Conservation (phyloP, 2,888 invertebrate genomes). For the Eumacrocentrus americanus region DNA sequence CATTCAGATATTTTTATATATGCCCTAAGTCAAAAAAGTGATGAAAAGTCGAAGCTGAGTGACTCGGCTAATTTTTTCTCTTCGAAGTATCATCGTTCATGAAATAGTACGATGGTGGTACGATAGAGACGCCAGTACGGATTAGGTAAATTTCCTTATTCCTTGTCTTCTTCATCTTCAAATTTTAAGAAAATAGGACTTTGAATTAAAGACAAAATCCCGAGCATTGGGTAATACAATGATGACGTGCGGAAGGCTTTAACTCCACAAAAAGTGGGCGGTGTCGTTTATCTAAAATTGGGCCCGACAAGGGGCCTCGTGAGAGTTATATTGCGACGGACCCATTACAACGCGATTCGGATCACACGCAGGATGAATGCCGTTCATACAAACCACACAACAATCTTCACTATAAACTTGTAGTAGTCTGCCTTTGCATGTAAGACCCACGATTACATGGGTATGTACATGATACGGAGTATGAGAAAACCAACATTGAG, state of each 20-base stretch:
- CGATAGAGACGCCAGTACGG: no score
- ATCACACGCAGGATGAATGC: constrained; percentile 28
- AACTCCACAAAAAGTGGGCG: constrained; percentile 18
- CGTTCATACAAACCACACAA: not conserved
- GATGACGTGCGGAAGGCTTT: not conserved
- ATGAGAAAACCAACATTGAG: constrained; percentile 35
- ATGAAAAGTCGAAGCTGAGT: no score
- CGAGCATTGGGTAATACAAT: not conserved
- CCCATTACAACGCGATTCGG: constrained; percentile 37
- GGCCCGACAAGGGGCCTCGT: constrained; percentile 28
- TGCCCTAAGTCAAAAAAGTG: no score
- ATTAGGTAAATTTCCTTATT: not conserved
- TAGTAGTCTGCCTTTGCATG: not conserved
- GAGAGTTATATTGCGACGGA: constrained; percentile 36
- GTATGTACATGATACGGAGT: constrained; percentile 11
- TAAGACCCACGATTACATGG: not conserved
- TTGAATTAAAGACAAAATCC: not conserved
- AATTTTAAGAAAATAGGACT: no score
- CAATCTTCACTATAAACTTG: not conserved
- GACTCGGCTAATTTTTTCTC: no score
- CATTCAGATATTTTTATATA: no score
- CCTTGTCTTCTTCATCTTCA: not conserved
- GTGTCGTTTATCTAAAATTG: constrained; percentile 35
- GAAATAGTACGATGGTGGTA: no score
- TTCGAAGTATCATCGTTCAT: no score